Conservation (phyloP, 2,113 vertebrate genomes). For the Ophthalmolycus amberensis region DNA sequence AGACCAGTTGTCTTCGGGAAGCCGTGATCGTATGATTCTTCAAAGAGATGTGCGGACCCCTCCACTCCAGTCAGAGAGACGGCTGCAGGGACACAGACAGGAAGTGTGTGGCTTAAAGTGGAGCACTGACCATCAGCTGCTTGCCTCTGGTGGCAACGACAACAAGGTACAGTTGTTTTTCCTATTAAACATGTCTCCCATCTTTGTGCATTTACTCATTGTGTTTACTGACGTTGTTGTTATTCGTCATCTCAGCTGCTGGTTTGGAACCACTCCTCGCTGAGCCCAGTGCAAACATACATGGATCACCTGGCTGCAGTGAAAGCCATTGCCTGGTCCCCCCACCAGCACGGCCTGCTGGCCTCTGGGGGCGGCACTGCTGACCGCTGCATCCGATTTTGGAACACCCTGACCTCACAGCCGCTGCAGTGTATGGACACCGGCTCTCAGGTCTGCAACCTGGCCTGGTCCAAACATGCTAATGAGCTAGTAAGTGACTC, state of each 20-base stretch:
- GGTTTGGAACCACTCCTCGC: constrained; percentile 92
- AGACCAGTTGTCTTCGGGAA: constrained; percentile 92
- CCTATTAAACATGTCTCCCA: neutral
- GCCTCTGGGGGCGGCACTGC: constrained; percentile 92
- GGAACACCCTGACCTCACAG: constrained; percentile 94
- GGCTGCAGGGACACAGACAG: constrained; percentile 93
- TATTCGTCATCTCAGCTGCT: constrained; percentile 83
- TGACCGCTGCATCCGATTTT: constrained; percentile 95
- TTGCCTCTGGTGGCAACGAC: constrained; percentile 94
- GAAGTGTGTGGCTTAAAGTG: constrained; percentile 96
- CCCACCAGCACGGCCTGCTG: constrained; percentile 93
- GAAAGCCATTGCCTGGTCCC: constrained; percentile 95
- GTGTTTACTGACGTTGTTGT: neutral
- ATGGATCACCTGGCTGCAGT: constrained; percentile 93
- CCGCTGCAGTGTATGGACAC: constrained; percentile 95
- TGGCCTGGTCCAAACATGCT: constrained; percentile 96
- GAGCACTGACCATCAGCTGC: constrained; percentile 95
- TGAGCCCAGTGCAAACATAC: constrained; percentile 92
- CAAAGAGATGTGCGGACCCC: constrained; percentile 91
- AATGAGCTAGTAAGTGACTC: constrained; percentile 89
- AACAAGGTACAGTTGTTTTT: constrained; percentile 87
- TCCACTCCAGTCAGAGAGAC: constrained; percentile 89
- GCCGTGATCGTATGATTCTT: constrained; percentile 93
- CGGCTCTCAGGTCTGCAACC: constrained; percentile 93
- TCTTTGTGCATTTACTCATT: neutral